A percentile compares a stretch with the other conserved stretches of the same genome.
Evolutionary conservation across 2,888 invertebrate species (phyloP).

Genomic region (Anticlea derivata): DNA sequence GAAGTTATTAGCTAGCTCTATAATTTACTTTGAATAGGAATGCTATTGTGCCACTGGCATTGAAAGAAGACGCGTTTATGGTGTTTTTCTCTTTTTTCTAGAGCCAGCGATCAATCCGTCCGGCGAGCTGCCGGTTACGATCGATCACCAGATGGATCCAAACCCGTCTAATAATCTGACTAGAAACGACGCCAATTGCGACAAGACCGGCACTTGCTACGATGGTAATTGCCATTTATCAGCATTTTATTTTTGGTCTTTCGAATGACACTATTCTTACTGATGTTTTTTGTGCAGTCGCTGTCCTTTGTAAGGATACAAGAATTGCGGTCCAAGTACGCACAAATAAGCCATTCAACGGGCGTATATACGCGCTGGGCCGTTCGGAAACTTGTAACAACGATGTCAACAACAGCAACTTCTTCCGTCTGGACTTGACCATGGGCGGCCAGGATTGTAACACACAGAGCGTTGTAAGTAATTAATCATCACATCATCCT

Average conservation of each 20-base stretch:
- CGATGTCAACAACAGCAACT: slow-evolving; percentile 95
- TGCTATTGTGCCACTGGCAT: slow-evolving; percentile 34
- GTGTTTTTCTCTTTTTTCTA: slow-evolving; percentile 59
- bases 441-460: slow-evolving; percentile 98
- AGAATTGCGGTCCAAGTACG: slow-evolving; percentile 96
- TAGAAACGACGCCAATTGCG: slow-evolving; percentile 93
- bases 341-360: slow-evolving; percentile 97
- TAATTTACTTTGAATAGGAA: slow-evolving; percentile 42
- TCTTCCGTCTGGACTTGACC: slow-evolving; percentile 95
- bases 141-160: slow-evolving; percentile 91
- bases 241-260: slow-evolving; percentile 19
- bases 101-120: slow-evolving; percentile 76
- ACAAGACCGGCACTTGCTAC: slow-evolving; percentile 97
- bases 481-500: too few relatives aligned
- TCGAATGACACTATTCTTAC: slow-evolving; percentile 7
- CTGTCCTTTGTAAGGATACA: slow-evolving; percentile 97
- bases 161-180: slow-evolving; percentile 88
- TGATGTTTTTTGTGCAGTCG: slow-evolving; percentile 84
- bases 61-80: slow-evolving; percentile 29
- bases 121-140: slow-evolving; percentile 87
- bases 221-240: slow-evolving; percentile 87
- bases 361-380: slow-evolving; percentile 96
- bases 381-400: slow-evolving; percentile 97
- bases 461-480: slow-evolving; percentile 96
- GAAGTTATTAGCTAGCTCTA: slow-evolving; percentile 48